Conservation (phyloP, 2,888 invertebrate species). For the Cephalotes varians region DNA sequence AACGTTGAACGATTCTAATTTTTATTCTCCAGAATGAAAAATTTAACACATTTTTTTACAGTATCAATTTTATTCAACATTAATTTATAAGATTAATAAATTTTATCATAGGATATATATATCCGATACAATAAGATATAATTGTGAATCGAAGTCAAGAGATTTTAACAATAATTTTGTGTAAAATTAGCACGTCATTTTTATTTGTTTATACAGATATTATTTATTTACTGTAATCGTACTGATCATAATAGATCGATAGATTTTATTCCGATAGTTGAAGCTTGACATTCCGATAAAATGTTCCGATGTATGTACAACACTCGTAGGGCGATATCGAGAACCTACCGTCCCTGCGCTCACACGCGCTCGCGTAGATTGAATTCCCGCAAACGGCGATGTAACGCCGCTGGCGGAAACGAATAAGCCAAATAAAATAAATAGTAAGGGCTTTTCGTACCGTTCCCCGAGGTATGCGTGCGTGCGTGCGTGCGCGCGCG, state of each 20-base stretch:
- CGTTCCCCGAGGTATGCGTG: constrained; percentile 68
- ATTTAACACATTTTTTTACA: background rate
- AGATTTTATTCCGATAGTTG: background rate
- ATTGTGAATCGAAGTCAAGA: background rate
- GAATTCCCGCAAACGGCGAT: constrained; percentile 80
- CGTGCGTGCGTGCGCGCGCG: constrained; percentile 44
- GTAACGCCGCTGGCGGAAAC: constrained; percentile 78
- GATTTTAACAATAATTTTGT: background rate
- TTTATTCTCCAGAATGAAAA: background rate
- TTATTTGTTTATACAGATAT: background rate
- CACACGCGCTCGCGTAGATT: constrained; percentile 74
- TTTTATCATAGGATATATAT: background rate
- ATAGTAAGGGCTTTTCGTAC: constrained; percentile 73
- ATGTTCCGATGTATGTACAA: background rate
- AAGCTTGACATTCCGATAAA: background rate
- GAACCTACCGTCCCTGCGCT: constrained; percentile 16
- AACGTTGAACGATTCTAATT: background rate
- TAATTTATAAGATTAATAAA: background rate
- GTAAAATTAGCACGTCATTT: background rate
- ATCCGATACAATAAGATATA: background rate
- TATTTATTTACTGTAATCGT: background rate
- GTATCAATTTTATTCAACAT: background rate
- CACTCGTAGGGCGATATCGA: constrained; percentile 19
- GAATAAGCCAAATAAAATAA: constrained; percentile 83
- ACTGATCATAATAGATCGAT: background rate